Evolutionary conservation across 1,140 invertebrate genomes (phyloP), one percentile per base, ranked within the genome.

Genomic region (Drosophila athabasca): DNA sequence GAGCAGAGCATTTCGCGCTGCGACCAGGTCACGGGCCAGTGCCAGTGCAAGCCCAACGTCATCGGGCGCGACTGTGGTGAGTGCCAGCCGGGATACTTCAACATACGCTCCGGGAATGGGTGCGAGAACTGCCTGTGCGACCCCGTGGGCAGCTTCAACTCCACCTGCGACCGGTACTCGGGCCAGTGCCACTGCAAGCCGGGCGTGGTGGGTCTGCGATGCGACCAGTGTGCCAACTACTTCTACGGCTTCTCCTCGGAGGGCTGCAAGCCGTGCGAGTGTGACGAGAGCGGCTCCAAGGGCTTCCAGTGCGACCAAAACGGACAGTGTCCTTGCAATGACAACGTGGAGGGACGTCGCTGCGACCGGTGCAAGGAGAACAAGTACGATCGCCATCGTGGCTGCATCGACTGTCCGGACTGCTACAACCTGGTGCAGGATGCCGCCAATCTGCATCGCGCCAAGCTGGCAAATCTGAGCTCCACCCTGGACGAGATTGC

Each of bases 281-380:
- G 98, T 90, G 98, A 99, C 88, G 93, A 93, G 11, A 95, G 97
- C 83, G 98, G 98, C 15, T 97, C 97, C 3, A 94, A 95, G 58
- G 94, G 95, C 62, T 93, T 96, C 52, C 97, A 98, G 87, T 99
- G 98, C 78, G 94, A 96, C 72, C 93, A 95, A 15, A 93, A 92
- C 66, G 97, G 97, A 11, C 97, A 98, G 89, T 98, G 97, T 93
- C 95, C 95, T 1, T 99, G 97, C 92, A 94, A 96, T 49, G 95
- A 96, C 51, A 98, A 98, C 90, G 97, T 98, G 1, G 97, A 98
- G 92, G 97, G 97, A 8, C 91, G 95, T 60, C 93, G 94, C n/a
- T 99, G 98, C 90, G 96, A 99, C 85, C 94, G 96, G 26, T 99
- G 98, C 90, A 97, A 97, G 92, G 97, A 98, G 87, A 98, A 99